Conservation (phyloP, 2,113 vertebrate species). For the Chionodraco myersi region DNA sequence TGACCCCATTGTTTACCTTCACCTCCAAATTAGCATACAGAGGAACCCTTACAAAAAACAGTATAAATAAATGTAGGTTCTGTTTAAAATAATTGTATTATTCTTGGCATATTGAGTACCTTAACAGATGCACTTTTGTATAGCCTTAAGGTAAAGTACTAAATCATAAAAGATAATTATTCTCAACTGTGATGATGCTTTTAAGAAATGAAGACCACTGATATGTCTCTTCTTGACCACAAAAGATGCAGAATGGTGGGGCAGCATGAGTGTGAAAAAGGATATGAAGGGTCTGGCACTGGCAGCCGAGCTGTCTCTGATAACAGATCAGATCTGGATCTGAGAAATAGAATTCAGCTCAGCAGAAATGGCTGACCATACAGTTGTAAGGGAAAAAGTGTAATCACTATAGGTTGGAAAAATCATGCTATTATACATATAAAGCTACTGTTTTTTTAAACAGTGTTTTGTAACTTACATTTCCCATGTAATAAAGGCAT, state of each 20-base stretch:
- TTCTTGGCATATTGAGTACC: conserved; percentile 22
- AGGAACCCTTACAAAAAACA: conserved; percentile 7
- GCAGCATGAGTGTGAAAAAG: conserved; percentile 18
- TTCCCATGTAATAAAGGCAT: conserved; percentile 30
- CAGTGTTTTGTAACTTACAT: conserved; percentile 15
- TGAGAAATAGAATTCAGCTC: conserved; percentile 40
- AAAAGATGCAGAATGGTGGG: conserved; percentile 6
- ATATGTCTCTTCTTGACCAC: conserved; percentile 27
- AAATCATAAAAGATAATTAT: conserved; percentile 26
- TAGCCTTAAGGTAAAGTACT: conserved; percentile 2
- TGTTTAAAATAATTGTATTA: conserved; percentile 36
- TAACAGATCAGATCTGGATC: conserved; percentile 52
- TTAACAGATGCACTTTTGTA: conserved; percentile 13
- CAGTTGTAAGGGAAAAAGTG: too few species aligned
- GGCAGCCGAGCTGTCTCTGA: conserved; percentile 40
- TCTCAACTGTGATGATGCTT: conserved; percentile 4
- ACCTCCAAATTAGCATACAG: conserved; percentile 31
- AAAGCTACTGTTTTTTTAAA: neutral
- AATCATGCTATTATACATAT: neutral
- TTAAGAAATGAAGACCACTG: conserved; percentile 7
- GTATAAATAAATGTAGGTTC: conserved; percentile 4
- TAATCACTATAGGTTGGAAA: neutral
- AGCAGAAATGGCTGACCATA: too few species aligned
- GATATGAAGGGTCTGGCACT: conserved; percentile 46
- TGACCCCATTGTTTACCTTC: conserved; percentile 54